Conservation (phyloP, 2,888 invertebrate genomes). For the Thecocarcelia acutangulata region DNA sequence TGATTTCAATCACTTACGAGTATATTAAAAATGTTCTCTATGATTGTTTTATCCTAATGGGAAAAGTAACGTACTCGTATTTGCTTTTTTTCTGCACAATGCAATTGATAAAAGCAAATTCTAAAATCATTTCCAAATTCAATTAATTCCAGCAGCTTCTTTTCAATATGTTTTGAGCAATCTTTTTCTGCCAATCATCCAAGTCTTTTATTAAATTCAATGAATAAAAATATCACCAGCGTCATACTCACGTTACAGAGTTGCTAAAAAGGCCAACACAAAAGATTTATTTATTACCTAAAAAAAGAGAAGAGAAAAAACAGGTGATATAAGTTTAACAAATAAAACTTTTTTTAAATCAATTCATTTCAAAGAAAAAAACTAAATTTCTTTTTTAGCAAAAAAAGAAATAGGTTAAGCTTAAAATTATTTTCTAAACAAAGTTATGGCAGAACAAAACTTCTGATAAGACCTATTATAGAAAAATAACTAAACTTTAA, state of each 20-base stretch:
- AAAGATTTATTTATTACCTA: slow-evolving; percentile 67
- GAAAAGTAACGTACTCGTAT: no score
- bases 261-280: slow-evolving; percentile 42
- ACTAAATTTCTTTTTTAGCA: no score
- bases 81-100: no score
- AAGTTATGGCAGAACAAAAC: not conserved
- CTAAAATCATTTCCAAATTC: not conserved
- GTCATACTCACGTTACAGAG: slow-evolving; percentile 50
- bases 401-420: not conserved
- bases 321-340: slow-evolving; percentile 38
- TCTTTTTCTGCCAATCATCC: not conserved
- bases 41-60: no score
- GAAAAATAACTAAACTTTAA: not conserved
- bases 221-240: slow-evolving; percentile 9
- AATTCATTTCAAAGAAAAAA: slow-evolving; percentile 42
- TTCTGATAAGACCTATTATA: not conserved
- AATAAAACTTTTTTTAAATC: slow-evolving; percentile 57
- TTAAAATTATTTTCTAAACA: not conserved
- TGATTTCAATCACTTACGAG: no score
- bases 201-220: slow-evolving; percentile 22
- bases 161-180: not conserved
- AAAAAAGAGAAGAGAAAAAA: slow-evolving; percentile 43
- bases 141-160: slow-evolving; percentile 3
- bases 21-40: no score
- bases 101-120: not conserved